A percentile compares a stretch with the other conserved stretches of the same genome.
Conservation (phyloP, 2,888 invertebrate genomes). For the Pogonocherus hispidulus region DNA sequence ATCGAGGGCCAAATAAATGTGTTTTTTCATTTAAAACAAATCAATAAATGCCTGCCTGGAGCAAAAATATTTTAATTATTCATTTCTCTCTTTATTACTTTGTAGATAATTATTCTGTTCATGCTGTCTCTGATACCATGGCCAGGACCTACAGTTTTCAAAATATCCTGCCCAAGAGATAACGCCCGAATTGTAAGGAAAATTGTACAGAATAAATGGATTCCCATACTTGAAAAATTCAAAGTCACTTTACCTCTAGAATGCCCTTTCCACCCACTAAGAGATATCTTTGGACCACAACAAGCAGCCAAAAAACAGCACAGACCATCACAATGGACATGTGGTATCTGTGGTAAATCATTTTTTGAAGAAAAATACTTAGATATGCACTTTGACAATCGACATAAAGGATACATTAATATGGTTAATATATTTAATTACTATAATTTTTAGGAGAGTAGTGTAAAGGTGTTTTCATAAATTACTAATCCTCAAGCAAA, state of each 20-base stretch:
- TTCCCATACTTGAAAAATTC: slow-evolving; percentile 89
- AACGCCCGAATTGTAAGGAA: slow-evolving; percentile 90
- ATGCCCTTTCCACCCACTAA: slow-evolving; percentile 89
- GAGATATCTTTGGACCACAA: slow-evolving; percentile 90
- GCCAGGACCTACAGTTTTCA: slow-evolving; percentile 90
- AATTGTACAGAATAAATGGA: slow-evolving; percentile 92
- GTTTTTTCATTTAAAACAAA: background rate
- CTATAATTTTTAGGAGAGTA: background rate
- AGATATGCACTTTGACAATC: slow-evolving; percentile 90
- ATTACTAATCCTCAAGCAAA: no score
- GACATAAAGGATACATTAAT: slow-evolving; percentile 87
- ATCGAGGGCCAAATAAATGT: background rate
- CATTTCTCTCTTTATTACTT: slow-evolving; percentile 43
- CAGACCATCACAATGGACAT: slow-evolving; percentile 91
- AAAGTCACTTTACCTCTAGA: slow-evolving; percentile 86
- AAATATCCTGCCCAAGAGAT: slow-evolving; percentile 89
- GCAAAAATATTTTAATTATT: slow-evolving; percentile 16
- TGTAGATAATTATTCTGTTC: slow-evolving; percentile 84
- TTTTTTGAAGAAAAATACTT: slow-evolving; percentile 91
- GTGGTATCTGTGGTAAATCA: slow-evolving; percentile 91
- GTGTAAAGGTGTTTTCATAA: no score
- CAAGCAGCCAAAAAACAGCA: slow-evolving; percentile 88
- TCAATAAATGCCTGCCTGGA: slow-evolving; percentile 21
- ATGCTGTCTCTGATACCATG: slow-evolving; percentile 88
- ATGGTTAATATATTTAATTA: slow-evolving; percentile 71